Conservation (phyloP, 2,113 vertebrate genomes). For the Ifrita kowaldi region DNA sequence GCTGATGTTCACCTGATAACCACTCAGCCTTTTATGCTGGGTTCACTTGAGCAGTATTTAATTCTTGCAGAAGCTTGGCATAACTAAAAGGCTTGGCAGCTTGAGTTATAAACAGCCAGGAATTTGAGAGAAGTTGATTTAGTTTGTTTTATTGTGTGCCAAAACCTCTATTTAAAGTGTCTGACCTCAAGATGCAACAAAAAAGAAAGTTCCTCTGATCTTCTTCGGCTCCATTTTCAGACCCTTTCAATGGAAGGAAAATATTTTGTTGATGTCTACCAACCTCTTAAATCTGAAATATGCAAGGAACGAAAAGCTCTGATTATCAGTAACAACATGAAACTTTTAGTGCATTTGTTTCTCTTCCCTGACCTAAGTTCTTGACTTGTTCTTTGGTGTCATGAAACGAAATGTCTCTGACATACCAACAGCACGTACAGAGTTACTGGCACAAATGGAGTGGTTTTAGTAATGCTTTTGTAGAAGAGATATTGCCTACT, state of each 20-base stretch:
- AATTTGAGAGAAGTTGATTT: neutral
- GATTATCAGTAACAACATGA: neutral
- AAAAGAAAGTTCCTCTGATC: neutral
- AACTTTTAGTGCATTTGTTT: neutral
- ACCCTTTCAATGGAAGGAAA: neutral
- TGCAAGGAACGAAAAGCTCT: neutral
- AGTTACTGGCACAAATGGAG: neutral
- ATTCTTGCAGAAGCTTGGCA: neutral
- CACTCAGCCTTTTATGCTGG: neutral
- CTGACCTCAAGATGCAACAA: neutral
- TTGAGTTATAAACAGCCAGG: neutral
- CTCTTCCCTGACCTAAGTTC: neutral
- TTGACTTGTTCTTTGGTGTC: neutral
- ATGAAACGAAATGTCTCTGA: neutral
- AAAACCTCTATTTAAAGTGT: neutral
- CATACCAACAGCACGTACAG: rapidly evolving
- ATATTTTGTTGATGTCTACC: neutral
- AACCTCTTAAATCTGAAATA: neutral
- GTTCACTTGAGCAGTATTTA: neutral
- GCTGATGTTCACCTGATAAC: neutral
- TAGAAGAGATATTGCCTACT: neutral
- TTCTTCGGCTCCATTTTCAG: neutral
- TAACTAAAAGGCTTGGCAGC: neutral
- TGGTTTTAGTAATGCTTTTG: neutral
- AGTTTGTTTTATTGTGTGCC: neutral